Conservation (phyloP, 2,797 vertebrate species). For the Nannoperca australis region DNA sequence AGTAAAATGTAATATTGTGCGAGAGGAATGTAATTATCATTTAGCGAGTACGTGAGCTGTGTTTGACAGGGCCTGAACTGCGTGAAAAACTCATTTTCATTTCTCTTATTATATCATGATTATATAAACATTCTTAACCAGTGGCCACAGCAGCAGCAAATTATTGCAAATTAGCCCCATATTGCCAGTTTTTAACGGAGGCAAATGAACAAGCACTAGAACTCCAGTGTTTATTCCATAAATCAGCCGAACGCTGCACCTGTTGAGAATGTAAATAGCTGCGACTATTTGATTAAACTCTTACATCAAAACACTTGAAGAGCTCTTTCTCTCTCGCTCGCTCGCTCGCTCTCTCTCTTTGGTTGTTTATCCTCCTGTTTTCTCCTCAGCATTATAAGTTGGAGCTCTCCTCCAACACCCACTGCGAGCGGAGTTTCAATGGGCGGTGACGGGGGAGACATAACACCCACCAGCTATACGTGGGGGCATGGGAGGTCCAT, state of each 20-base stretch:
- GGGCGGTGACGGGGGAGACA: constrained; percentile 69
- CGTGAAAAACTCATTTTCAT: constrained; percentile 71
- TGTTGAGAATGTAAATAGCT: constrained; percentile 74
- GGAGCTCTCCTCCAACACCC: constrained; percentile 54
- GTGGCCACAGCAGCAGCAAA: constrained; percentile 74
- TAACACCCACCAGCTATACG: constrained; percentile 75
- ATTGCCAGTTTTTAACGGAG: constrained; percentile 65
- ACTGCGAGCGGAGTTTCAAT: constrained; percentile 52
- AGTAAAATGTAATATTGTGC: constrained; percentile 60
- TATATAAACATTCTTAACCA: constrained; percentile 76
- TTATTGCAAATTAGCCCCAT: constrained; percentile 78
- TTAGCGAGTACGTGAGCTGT: constrained; percentile 65
- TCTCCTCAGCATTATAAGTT: constrained; percentile 46
- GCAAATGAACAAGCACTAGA: constrained; percentile 68
- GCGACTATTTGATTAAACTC: constrained; percentile 67
- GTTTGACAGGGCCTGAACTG: constrained; percentile 69
- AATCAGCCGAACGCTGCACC: constrained; percentile 69
- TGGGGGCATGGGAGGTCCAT: constrained; percentile 73
- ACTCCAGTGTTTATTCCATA: constrained; percentile 64
- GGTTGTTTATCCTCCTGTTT: constrained; percentile 55
- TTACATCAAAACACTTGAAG: constrained; percentile 66
- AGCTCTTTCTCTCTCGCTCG: constrained; percentile 2
- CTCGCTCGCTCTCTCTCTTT: not conserved
- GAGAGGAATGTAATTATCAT: constrained; percentile 75
- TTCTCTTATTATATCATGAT: constrained; percentile 79